Conservation (phyloP, 2,113 vertebrate genomes). For the cattle (Bos taurus) region ARS-UCD2.0 NC_037328.1:146139501-146140000, state of each 20-base stretch:
- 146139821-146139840: not conserved
- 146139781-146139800: not conserved
- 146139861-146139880: not conserved
- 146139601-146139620: not conserved
- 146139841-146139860: not conserved
- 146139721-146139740: not conserved
- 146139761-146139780: not conserved
- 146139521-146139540: not conserved
- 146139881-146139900: not conserved
- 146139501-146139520: not conserved
- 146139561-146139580: not conserved
- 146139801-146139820: not conserved
- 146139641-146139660: not conserved
- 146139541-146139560: not conserved
- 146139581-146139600: not conserved
- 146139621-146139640: rapidly evolving
- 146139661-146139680: not conserved
- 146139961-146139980: not conserved
- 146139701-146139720: not conserved
- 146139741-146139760: not conserved
- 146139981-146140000: not conserved
- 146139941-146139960: not conserved
- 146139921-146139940: not conserved
- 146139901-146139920: not conserved
- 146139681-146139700: not conserved